These are phyloP conservation scores for Tachina grossa DNA, from an alignment of 2,888 invertebrate genomes.

Conservation along the genomic window DNA sequence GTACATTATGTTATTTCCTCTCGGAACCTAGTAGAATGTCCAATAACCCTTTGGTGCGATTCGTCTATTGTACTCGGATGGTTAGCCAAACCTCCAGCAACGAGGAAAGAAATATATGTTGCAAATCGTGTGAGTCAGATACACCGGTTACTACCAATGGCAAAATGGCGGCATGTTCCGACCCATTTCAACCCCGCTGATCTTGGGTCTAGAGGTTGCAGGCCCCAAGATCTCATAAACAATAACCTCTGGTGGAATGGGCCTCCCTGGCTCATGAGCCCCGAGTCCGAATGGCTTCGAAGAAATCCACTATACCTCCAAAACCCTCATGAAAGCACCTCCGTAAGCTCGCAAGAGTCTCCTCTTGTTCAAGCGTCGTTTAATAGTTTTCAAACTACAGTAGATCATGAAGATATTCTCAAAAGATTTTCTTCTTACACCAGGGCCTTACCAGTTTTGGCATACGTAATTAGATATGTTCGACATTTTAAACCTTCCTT, in stretches of 20 bases:
- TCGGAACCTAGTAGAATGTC: too few species aligned
- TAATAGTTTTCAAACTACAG: too few species aligned
- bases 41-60: slow-evolving; percentile 30
- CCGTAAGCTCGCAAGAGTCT: too few species aligned
- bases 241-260: slow-evolving; percentile 19
- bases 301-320: too few species aligned
- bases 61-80: slow-evolving; percentile 31
- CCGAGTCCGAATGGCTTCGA: too few species aligned
- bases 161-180: slow-evolving; percentile 33
- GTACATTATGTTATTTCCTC: background rate
- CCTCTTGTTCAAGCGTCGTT: too few species aligned
- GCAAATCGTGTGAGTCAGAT: slow-evolving; percentile 31
- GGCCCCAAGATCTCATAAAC: slow-evolving; percentile 2
- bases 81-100: slow-evolving; percentile 38
- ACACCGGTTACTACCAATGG: background rate
- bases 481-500: too few species aligned
- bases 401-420: too few species aligned
- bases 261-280: background rate
- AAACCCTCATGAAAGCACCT: too few species aligned
- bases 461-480: too few species aligned
- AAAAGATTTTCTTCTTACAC: too few species aligned
- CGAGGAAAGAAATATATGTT: slow-evolving; percentile 23
- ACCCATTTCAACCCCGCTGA: slow-evolving; percentile 41
- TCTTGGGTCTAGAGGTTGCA: slow-evolving; percentile 33
- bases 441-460: too few species aligned